Evolutionary conservation across 1,140 invertebrate genomes (phyloP), one percentile per base, ranked within the genome.

Genomic region (Papilio helenus): DNA sequence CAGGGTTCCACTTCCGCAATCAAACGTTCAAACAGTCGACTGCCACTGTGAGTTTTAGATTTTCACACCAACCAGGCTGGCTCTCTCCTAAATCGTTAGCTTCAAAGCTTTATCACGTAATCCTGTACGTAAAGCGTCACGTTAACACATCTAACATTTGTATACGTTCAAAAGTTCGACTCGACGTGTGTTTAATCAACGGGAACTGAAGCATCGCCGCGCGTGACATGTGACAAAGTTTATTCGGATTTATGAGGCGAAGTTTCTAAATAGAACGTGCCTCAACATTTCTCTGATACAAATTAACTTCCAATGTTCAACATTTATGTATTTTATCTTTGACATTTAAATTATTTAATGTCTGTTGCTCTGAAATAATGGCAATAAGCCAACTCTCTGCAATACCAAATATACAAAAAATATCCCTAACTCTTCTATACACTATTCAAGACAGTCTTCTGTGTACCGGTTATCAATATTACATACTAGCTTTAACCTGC

Each of bases 231-330:
- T 29, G 23, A 9, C 61, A 68, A 68, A 68, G 26, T 68, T 68
- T 68, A 68, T 68, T 68, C 26, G 26, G 61, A 68, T 68, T 68
- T 68, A 68, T 68, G 61, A 68, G 23, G 61, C 61, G 61, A 68
- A 68, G 61, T 68, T 68, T 68, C 61, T 58, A 20, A 58, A 58
- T 58, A 58, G 55, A 58, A 58, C 55, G n/a, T 23, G 20, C n/a
- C 55, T 8, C 34, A 39, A 39, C 55, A 58, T 20, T 68, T 68
- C 61, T 29, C 61, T 34, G 61, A 68, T 68, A 68, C 61, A 68
- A 68, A 34, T 68, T 29, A 68, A 68, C 61, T 68, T 68, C 26
- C 10, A 68, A 68, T 68, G 61, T 68, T 68, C 12, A 68, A 55
- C 51, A n/a, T 20, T 55, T 55, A 55, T 55, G n/a, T 20, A 8